phyloP scores from a whole-genome alignment of 1,140 invertebrate genomes.

The Helicorthomorpha holstii region DNA sequence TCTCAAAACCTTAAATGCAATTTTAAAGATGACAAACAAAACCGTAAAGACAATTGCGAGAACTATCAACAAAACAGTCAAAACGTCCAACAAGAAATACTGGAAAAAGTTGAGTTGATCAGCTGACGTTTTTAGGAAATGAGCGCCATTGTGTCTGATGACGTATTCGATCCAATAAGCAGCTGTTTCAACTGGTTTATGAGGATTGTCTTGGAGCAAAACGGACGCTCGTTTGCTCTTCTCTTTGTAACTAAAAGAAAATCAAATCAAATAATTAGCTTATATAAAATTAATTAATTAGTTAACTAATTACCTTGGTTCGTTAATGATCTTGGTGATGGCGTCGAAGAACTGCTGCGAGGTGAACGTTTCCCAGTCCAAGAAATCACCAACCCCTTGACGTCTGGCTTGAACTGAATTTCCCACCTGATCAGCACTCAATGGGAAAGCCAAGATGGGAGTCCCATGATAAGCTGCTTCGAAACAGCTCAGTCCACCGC shows the following conservation, averaged over 20 bases:
- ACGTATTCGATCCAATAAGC: conserved; percentile 37
- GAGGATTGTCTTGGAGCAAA: conserved; percentile 14
- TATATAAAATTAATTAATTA: too few relatives aligned
- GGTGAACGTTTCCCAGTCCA: conserved; percentile 5
- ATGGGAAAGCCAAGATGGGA: conserved; percentile 50
- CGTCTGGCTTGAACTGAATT: conserved; percentile 1
- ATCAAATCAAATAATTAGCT: too few relatives aligned
- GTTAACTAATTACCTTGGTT: background rate
- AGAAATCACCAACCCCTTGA: conserved; percentile 5
- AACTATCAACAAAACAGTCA: too few relatives aligned
- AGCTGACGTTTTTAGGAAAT: conserved; percentile 18
- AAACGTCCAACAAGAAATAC: conserved; percentile 16
- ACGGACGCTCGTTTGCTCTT: background rate
- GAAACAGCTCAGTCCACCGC: conserved; percentile 57
- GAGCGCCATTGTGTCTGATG: conserved; percentile 26
- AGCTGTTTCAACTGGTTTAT: conserved; percentile 28
- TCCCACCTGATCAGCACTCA: conserved; percentile 6
- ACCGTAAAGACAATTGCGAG: too few relatives aligned
- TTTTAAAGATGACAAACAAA: too few relatives aligned
- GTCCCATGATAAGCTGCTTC: conserved; percentile 63
- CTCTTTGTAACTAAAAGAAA: conserved; percentile 2
- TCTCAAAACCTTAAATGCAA: too few relatives aligned
- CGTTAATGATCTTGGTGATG: background rate
- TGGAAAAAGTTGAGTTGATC: conserved; percentile 15
- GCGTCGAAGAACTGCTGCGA: background rate